These are phyloP conservation scores for Hypanus sabinus DNA, from an alignment of 2,113 vertebrate species.

Conservation along the genomic window DNA sequence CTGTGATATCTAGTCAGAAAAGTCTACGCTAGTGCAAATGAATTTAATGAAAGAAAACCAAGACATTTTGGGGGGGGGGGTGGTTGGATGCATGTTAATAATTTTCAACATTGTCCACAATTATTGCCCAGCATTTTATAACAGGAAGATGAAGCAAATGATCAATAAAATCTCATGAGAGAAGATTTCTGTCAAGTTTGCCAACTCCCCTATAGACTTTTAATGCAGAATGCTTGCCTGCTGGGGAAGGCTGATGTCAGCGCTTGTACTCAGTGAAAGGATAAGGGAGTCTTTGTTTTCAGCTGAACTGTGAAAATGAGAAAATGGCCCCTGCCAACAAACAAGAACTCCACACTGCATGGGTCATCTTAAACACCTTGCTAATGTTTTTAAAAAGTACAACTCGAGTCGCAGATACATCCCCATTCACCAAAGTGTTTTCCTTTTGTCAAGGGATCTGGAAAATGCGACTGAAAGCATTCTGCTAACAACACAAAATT, in stretches of 20 bases:
- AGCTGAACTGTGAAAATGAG: conserved; percentile 75
- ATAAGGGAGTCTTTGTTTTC: conserved; percentile 89
- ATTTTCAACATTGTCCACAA: conserved; percentile 43
- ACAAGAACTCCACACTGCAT: conserved; percentile 23
- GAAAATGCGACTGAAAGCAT: not conserved
- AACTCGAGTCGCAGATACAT: not conserved
- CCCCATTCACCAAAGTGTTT: not conserved
- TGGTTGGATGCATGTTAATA: not conserved
- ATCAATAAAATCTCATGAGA: conserved; percentile 54
- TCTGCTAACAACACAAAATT: not conserved
- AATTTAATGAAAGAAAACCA: not conserved
- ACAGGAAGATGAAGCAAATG: conserved; percentile 44
- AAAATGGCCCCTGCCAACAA: conserved; percentile 69
- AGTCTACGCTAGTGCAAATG: not conserved
- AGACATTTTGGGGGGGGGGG: not conserved
- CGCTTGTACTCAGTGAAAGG: conserved; percentile 65
- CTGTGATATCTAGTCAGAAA: not conserved
- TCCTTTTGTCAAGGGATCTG: not conserved
- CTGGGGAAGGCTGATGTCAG: conserved; percentile 67
- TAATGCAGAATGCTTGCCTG: conserved; percentile 45
- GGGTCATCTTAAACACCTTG: not conserved
- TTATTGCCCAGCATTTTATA: conserved; percentile 44
- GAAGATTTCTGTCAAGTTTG: conserved; percentile 50
- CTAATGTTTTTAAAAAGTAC: not conserved
- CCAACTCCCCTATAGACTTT: conserved; percentile 59